A percentile compares a stretch with the other conserved stretches of the same genome.
Evolutionary conservation across 1,140 invertebrate genomes (phyloP).

Genomic region (Drosophila willistoni): DNA sequence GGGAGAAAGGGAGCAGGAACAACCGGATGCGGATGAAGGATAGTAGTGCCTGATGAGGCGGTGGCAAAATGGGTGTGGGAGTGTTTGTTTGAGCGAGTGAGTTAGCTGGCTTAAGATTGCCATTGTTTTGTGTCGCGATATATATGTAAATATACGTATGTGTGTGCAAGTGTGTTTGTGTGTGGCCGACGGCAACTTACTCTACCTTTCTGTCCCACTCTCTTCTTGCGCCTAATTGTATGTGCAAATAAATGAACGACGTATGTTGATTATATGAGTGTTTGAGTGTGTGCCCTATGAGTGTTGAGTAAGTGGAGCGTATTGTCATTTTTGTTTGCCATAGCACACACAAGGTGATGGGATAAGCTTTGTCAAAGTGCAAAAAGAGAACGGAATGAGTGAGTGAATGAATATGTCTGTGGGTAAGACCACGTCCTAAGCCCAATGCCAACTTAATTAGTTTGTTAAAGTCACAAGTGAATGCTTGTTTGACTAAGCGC

Average conservation of each 20-base stretch:
- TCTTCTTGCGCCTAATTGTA: slow-evolving; percentile 61
- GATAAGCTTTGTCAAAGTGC: slow-evolving; percentile 7
- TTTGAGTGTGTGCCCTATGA: slow-evolving; percentile 35
- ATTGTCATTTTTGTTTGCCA: slow-evolving; percentile 25
- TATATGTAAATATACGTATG: background rate
- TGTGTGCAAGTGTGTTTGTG: slow-evolving; percentile 12
- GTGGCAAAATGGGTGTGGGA: background rate
- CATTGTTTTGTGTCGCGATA: background rate
- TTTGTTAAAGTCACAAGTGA: slow-evolving; percentile 39
- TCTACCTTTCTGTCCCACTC: background rate
- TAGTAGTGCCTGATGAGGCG: slow-evolving; percentile 9
- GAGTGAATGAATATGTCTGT: slow-evolving; percentile 6
- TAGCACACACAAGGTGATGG: slow-evolving; percentile 7
- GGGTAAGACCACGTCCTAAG: slow-evolving; percentile 21
- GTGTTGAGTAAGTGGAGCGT: slow-evolving; percentile 16
- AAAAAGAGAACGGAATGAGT: background rate
- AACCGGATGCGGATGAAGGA: slow-evolving; percentile 7
- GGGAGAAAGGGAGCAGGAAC: background rate
- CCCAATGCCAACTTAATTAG: slow-evolving; percentile 48
- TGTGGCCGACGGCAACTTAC: slow-evolving; percentile 21
- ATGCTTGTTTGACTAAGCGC: background rate
- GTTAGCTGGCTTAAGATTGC: background rate
- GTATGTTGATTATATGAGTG: slow-evolving; percentile 43
- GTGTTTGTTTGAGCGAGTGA: background rate
- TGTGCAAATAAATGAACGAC: slow-evolving; percentile 79